Evolutionary conservation across 1,140 invertebrate genomes (phyloP).

Genomic region (Arctopsyche grandis): DNA sequence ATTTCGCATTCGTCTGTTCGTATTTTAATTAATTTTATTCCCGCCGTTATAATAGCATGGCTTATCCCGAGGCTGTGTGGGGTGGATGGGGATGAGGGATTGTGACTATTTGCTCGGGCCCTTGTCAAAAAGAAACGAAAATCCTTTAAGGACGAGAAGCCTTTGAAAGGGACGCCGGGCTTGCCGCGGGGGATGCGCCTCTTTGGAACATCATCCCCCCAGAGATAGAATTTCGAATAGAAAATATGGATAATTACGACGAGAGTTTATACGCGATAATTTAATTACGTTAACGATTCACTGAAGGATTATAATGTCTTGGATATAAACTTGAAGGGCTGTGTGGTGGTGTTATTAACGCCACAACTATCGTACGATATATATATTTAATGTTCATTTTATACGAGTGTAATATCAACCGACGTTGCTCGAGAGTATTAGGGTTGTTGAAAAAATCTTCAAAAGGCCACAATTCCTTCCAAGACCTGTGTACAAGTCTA

Average conservation of each 20-base stretch:
- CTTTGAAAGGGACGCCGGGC: not conserved
- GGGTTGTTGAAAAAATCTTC: too few relatives aligned
- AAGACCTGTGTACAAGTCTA: too few relatives aligned
- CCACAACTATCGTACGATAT: too few relatives aligned
- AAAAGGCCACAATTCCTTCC: too few relatives aligned
- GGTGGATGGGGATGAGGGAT: not conserved
- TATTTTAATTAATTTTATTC: conserved; percentile 10
- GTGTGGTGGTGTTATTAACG: too few relatives aligned
- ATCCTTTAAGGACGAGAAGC: conserved; percentile 4
- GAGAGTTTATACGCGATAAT: not conserved
- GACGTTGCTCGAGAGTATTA: too few relatives aligned
- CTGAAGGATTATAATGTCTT: too few relatives aligned
- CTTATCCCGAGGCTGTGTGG: not conserved
- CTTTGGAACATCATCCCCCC: conserved; percentile 1
- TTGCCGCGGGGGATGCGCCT: conserved; percentile 11
- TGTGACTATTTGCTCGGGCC: conserved; percentile 10
- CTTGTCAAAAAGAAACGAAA: conserved; percentile 27
- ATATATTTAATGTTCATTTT: too few relatives aligned
- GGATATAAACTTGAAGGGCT: too few relatives aligned
- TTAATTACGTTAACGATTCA: not conserved
- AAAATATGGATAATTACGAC: too few relatives aligned
- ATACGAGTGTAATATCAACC: too few relatives aligned
- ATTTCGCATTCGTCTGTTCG: not conserved
- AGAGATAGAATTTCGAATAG: not conserved
- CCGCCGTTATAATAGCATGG: conserved; percentile 8